Evolutionary conservation across 1,140 invertebrate genomes (phyloP).

Genomic region (Cecropterus lyciades): DNA sequence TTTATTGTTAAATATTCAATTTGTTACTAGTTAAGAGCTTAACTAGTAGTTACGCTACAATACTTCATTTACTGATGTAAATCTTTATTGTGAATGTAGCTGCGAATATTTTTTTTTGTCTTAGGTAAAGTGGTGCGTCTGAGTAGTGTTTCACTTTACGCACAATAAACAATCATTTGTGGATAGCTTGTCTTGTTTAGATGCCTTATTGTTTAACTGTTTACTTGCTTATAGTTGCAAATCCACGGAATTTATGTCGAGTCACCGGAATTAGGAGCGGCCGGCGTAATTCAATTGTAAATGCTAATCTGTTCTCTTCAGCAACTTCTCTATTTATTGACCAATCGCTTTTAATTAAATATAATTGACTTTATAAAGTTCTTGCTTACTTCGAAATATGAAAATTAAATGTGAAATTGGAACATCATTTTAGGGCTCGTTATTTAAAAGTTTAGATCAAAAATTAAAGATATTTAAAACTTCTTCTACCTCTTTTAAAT

Average conservation of each 20-base stretch:
- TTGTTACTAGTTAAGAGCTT: no score
- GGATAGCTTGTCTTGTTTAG: slow-evolving; percentile 64
- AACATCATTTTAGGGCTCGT: neutral
- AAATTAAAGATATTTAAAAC: neutral
- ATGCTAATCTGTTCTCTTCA: slow-evolving; percentile 29
- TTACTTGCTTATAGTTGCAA: slow-evolving; percentile 55
- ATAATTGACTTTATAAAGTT: slow-evolving; percentile 7
- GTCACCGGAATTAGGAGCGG: slow-evolving; percentile 30
- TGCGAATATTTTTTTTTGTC: no score
- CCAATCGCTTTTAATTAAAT: slow-evolving; percentile 24
- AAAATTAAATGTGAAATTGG: neutral
- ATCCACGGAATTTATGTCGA: slow-evolving; percentile 45
- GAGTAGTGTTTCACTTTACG: slow-evolving; percentile 28
- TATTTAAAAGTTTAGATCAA: neutral
- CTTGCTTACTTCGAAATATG: slow-evolving; percentile 2
- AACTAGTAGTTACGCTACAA: no score
- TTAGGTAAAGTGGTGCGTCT: slow-evolving; percentile 3
- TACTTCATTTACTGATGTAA: no score
- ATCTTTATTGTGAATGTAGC: no score
- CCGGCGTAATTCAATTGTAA: slow-evolving; percentile 34
- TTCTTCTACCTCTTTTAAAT: neutral
- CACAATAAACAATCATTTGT: slow-evolving; percentile 74
- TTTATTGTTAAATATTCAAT: no score
- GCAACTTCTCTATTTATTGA: slow-evolving; percentile 25
- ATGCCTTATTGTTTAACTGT: slow-evolving; percentile 67